Percentiles rank a stretch among this genome's conserved stretches.
Evolutionary conservation across 2,113 vertebrate genomes (phyloP).

Genomic region (Labeo catla): DNA sequence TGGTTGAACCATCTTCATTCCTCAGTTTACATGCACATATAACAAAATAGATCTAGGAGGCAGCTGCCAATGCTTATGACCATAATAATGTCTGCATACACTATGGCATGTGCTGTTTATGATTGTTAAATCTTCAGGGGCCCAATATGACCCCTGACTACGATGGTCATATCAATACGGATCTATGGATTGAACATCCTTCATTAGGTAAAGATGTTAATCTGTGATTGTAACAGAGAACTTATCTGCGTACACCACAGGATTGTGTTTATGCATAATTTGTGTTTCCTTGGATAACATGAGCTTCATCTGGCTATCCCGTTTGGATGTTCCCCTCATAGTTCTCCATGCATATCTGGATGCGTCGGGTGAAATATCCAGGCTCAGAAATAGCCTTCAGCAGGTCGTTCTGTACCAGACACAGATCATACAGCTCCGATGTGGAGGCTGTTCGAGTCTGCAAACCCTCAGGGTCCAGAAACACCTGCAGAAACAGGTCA

Average conservation of each 20-base stretch:
- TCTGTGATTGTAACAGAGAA: conserved; percentile 7
- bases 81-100: not conserved
- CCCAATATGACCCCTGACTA: not conserved
- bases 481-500: conserved; percentile 73
- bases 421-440: conserved; percentile 81
- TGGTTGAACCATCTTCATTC: not conserved
- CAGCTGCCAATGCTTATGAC: conserved; percentile 25
- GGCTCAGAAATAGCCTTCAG: conserved; percentile 83
- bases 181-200: not conserved
- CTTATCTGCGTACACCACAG: not conserved
- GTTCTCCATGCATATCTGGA: conserved; percentile 83
- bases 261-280: not conserved
- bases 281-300: not conserved
- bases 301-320: conserved; percentile 51
- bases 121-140: not conserved
- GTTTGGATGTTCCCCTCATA: conserved; percentile 80
- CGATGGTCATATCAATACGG: not conserved
- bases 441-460: conserved; percentile 70
- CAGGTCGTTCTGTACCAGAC: conserved; percentile 85
- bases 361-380: conserved; percentile 81
- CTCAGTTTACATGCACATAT: not conserved
- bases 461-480: conserved; percentile 65
- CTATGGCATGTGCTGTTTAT: not conserved
- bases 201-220: not conserved
- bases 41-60: not conserved